phyloP scores from a whole-genome alignment of 1,140 invertebrate species.

The Homalodisca vitripennis region DNA sequence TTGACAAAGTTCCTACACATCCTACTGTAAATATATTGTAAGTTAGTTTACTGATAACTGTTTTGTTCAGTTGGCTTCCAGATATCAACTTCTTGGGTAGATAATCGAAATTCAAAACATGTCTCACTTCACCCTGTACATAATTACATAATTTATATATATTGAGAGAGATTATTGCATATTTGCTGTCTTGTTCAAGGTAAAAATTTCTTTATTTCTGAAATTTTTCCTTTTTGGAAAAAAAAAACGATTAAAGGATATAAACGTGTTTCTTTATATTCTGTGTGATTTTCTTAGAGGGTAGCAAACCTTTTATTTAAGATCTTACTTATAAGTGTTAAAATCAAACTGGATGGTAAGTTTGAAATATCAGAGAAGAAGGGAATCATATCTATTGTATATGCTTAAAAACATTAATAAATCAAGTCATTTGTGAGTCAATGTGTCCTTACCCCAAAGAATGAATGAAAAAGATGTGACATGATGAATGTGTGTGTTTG shows the following conservation, averaged over 20 bases:
- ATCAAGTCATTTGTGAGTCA: too few relatives aligned
- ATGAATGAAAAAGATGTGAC: too few relatives aligned
- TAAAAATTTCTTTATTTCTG: slow-evolving; percentile 2
- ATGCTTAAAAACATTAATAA: too few relatives aligned
- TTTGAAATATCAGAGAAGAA: too few relatives aligned
- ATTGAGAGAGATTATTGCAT: slow-evolving; percentile 9
- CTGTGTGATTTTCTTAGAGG: too few relatives aligned
- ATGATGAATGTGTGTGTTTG: too few relatives aligned
- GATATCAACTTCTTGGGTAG: not conserved
- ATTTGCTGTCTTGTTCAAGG: slow-evolving; percentile 11
- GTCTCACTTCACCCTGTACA: not conserved
- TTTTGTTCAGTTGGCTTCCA: not conserved
- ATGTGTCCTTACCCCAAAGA: too few relatives aligned
- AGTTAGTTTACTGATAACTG: not conserved
- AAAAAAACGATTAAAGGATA: not conserved
- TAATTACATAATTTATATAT: not conserved
- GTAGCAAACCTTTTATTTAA: too few relatives aligned
- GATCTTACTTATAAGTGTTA: too few relatives aligned
- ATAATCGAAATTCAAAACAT: not conserved
- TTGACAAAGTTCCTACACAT: slow-evolving; percentile 14
- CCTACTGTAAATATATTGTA: slow-evolving; percentile 4
- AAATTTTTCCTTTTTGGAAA: slow-evolving; percentile 7
- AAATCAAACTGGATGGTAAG: too few relatives aligned
- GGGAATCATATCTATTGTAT: too few relatives aligned
- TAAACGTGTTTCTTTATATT: too few relatives aligned